phyloP scores from a whole-genome alignment of 1,140 invertebrate genomes.

The Tachypleus tridentatus region DNA sequence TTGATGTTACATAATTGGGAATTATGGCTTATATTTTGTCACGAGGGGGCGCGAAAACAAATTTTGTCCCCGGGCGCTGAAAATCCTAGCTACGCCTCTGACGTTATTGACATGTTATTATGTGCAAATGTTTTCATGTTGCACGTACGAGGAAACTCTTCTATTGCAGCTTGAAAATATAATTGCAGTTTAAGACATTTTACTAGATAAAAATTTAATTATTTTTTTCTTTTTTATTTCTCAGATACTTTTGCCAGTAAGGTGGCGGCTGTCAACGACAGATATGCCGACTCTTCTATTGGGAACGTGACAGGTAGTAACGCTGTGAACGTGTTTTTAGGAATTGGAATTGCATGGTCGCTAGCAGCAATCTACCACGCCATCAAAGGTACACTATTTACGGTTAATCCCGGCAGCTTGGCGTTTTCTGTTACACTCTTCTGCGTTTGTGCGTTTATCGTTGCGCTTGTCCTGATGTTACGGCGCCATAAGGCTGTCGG shows the following conservation, averaged over 20 bases:
- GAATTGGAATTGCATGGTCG: slow-evolving; percentile 40
- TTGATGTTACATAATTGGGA: too few species aligned
- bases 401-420: slow-evolving; percentile 40
- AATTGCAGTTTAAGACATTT: too few species aligned
- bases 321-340: slow-evolving; percentile 82
- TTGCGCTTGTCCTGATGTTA: slow-evolving; percentile 53
- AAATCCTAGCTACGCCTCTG: too few species aligned
- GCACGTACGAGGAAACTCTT: too few species aligned
- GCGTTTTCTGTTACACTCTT: slow-evolving; percentile 45
- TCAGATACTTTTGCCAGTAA: slow-evolving; percentile 94
- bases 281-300: slow-evolving; percentile 92
- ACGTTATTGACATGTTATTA: too few species aligned
- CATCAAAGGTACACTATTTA: slow-evolving; percentile 29
- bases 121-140: too few species aligned
- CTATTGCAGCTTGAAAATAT: too few species aligned
- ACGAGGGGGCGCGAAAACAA: too few species aligned
- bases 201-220: too few species aligned
- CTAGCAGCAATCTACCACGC: slow-evolving; percentile 33
- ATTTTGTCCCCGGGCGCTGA: too few species aligned
- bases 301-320: slow-evolving; percentile 98
- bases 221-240: slow-evolving; percentile 11
- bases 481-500: slow-evolving; percentile 63
- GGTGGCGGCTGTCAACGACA: slow-evolving; percentile 91
- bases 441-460: slow-evolving; percentile 38
- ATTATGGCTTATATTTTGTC: too few species aligned